These are phyloP conservation scores for Myotis davidii DNA, from an alignment of 2,113 vertebrate genomes.

Conservation along the genomic window DNA sequence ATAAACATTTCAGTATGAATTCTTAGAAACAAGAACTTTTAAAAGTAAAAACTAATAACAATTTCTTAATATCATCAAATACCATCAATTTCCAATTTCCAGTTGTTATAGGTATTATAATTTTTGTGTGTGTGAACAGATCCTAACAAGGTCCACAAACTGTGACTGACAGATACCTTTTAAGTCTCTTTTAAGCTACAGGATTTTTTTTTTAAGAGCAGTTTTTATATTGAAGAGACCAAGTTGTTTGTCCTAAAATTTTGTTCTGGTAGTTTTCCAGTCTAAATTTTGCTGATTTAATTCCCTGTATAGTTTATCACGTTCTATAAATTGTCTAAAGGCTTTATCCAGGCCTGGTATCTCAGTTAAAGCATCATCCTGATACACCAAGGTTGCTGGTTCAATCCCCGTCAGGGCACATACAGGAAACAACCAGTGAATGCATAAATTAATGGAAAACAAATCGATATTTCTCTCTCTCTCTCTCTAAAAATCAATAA, in stretches of 20 bases:
- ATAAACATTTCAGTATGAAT: background rate
- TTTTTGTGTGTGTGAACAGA: background rate
- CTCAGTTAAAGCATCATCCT: background rate
- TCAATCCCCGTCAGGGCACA: background rate
- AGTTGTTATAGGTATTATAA: background rate
- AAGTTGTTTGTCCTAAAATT: background rate
- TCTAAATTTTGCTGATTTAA: slow-evolving; percentile 3
- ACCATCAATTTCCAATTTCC: background rate
- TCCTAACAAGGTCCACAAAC: background rate
- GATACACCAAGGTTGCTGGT: background rate
- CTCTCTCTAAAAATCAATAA: background rate
- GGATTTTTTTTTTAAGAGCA: background rate
- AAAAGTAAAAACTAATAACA: background rate
- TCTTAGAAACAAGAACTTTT: background rate
- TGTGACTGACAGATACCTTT: background rate
- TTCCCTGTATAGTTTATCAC: background rate
- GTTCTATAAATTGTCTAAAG: background rate
- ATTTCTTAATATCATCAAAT: background rate
- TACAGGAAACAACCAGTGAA: background rate
- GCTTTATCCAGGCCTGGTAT: background rate
- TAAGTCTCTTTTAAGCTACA: slow-evolving; percentile 3
- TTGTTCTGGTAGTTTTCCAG: background rate
- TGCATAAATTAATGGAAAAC: background rate
- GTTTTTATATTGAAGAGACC: background rate
- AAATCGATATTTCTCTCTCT: background rate